Evolutionary conservation across 2,797 vertebrate species (phyloP).

Genomic region (Borostomias antarcticus): DNA sequence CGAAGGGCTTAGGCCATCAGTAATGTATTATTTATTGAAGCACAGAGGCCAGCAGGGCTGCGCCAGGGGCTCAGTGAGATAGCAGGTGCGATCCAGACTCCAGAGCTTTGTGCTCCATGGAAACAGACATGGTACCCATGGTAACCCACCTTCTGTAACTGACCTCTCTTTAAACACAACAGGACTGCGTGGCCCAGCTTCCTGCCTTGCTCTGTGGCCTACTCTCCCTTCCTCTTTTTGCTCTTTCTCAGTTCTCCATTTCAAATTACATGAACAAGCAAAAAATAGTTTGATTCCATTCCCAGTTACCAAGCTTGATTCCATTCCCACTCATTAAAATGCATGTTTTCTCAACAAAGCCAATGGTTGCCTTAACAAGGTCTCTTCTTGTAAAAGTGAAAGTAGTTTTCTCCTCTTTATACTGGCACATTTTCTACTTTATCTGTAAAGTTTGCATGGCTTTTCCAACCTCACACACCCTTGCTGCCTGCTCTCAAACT

Average conservation of each 20-base stretch:
- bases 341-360: too few species aligned
- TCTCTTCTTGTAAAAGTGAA: too few species aligned
- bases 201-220: conserved; percentile 12
- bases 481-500: too few species aligned
- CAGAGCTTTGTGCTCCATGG: conserved; percentile 35
- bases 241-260: neutral
- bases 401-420: too few species aligned
- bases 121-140: conserved; percentile 44
- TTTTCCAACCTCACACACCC: too few species aligned
- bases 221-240: neutral
- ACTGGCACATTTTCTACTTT: too few species aligned
- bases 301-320: neutral
- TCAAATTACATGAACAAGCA: neutral
- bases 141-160: conserved; percentile 35
- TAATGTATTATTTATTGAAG: neutral
- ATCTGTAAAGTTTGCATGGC: too few species aligned
- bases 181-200: conserved; percentile 10
- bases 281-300: neutral
- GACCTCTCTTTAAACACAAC: conserved; percentile 37
- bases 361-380: too few species aligned
- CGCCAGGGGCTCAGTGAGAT: conserved; percentile 5
- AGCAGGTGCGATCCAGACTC: conserved; percentile 42
- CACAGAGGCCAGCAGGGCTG: neutral
- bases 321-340: too few species aligned
- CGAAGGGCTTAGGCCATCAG: neutral